A percentile compares a stretch with the other conserved stretches of the same genome.
These are phyloP conservation scores for Brevimyrus niger DNA, from an alignment of 2,113 vertebrate genomes.

Conservation along the genomic window DNA sequence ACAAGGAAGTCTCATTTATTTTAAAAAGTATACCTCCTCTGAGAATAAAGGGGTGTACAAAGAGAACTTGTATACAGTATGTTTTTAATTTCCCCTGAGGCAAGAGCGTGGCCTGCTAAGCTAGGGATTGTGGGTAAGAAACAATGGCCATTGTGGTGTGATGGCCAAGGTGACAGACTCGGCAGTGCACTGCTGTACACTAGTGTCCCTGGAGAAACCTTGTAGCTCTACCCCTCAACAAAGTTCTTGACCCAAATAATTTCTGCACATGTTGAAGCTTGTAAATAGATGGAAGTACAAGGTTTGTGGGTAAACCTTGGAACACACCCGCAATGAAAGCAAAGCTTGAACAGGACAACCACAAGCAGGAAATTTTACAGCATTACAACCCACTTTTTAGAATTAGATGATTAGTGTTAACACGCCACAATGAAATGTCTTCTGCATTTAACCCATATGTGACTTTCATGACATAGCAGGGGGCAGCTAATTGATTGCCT, in stretches of 20 bases:
- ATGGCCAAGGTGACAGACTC: background rate
- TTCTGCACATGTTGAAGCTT: background rate
- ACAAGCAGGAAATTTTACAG: background rate
- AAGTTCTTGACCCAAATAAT: background rate
- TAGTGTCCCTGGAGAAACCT: background rate
- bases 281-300: background rate
- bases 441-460: too few relatives aligned
- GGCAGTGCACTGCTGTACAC: background rate
- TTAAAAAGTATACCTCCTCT: background rate
- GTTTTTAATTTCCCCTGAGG: slow-evolving; percentile 14
- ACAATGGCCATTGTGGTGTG: background rate
- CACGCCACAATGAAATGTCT: too few relatives aligned
- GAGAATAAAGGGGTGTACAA: background rate
- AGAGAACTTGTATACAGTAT: slow-evolving; percentile 7
- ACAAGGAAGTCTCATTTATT: slow-evolving; percentile 2
- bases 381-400: background rate
- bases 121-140: background rate
- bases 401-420: too few relatives aligned
- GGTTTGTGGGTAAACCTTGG: background rate
- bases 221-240: background rate
- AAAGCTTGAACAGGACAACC: background rate
- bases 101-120: background rate
- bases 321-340: background rate
- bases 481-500: too few relatives aligned
- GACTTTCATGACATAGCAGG: too few relatives aligned